phyloP scores from a whole-genome alignment of 1,140 invertebrate genomes.

The Ips nitidus region DNA sequence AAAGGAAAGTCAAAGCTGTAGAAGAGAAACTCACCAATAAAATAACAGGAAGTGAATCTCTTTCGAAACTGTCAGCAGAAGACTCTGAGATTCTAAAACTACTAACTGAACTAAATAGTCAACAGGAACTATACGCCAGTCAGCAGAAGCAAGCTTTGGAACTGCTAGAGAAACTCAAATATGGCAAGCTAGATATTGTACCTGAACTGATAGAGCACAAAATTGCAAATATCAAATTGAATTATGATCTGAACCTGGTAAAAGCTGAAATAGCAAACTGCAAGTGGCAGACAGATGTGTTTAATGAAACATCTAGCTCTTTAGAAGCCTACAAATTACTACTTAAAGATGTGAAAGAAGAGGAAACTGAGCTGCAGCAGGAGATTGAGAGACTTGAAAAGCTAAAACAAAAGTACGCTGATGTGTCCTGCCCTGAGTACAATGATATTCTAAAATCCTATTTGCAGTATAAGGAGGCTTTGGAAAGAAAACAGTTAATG shows the following conservation, averaged over 20 bases:
- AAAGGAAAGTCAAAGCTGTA: neutral
- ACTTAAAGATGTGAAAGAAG: conserved; percentile 43
- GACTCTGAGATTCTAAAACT: conserved; percentile 17
- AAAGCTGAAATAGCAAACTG: conserved; percentile 36
- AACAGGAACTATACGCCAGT: conserved; percentile 39
- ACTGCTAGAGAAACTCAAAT: conserved; percentile 39
- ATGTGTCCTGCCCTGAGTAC: conserved; percentile 44
- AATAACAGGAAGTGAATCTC: conserved; percentile 5
- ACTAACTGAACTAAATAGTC: conserved; percentile 31
- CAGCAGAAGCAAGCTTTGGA: conserved; percentile 34
- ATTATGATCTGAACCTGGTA: conserved; percentile 37
- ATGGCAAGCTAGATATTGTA: conserved; percentile 35
- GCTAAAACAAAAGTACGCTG: conserved; percentile 42
- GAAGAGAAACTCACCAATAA: conserved; percentile 9
- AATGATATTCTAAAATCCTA: conserved; percentile 45
- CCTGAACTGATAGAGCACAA: conserved; percentile 34
- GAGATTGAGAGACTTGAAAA: conserved; percentile 41
- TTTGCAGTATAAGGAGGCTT: conserved; percentile 41
- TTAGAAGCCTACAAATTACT: conserved; percentile 43
- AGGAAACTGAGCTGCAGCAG: conserved; percentile 39
- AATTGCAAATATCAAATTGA: conserved; percentile 36
- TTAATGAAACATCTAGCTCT: conserved; percentile 41
- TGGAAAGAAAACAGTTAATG: conserved; percentile 42
- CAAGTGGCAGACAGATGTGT: conserved; percentile 41
- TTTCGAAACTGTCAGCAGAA: conserved; percentile 15